Conservation (phyloP, 2,888 invertebrate species). For the Melanophora roralis region DNA sequence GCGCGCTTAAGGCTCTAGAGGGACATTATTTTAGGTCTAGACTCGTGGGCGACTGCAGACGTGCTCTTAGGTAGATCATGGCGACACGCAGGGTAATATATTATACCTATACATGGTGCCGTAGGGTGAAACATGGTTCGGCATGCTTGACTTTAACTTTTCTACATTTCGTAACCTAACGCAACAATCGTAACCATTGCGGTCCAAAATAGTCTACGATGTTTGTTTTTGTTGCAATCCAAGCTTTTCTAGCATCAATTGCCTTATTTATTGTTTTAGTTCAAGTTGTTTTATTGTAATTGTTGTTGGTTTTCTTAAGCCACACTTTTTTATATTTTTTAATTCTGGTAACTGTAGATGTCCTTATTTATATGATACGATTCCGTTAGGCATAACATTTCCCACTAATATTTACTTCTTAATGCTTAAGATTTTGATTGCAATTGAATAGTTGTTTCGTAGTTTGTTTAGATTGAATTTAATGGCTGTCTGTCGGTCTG, state of each 20-base stretch:
- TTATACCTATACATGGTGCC: too few relatives aligned
- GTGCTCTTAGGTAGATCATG: too few relatives aligned
- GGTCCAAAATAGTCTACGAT: too few relatives aligned
- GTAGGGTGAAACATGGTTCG: too few relatives aligned
- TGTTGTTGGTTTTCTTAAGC: conserved; percentile 8
- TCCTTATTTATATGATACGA: conserved; percentile 59
- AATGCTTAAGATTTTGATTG: conserved; percentile 35
- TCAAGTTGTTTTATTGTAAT: background rate
- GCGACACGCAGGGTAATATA: too few relatives aligned
- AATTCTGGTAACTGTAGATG: conserved; percentile 34
- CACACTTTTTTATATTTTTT: conserved; percentile 7
- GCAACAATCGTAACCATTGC: too few relatives aligned
- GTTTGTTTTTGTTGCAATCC: too few relatives aligned
- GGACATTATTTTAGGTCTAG: too few relatives aligned
- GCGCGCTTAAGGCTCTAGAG: too few relatives aligned
- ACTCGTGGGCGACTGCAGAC: too few relatives aligned
- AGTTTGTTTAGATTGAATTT: background rate
- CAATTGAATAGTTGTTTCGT: conserved; percentile 10
- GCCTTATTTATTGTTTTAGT: conserved; percentile 53
- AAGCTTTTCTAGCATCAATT: conserved; percentile 19
- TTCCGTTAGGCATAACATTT: conserved; percentile 57
- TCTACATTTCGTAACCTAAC: too few relatives aligned
- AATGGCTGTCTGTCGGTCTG: background rate
- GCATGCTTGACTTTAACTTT: too few relatives aligned
- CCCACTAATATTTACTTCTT: conserved; percentile 37